These are phyloP conservation scores for Hydrotaea cyrtoneurina DNA, from an alignment of 2,888 invertebrate genomes.

Conservation along the genomic window DNA sequence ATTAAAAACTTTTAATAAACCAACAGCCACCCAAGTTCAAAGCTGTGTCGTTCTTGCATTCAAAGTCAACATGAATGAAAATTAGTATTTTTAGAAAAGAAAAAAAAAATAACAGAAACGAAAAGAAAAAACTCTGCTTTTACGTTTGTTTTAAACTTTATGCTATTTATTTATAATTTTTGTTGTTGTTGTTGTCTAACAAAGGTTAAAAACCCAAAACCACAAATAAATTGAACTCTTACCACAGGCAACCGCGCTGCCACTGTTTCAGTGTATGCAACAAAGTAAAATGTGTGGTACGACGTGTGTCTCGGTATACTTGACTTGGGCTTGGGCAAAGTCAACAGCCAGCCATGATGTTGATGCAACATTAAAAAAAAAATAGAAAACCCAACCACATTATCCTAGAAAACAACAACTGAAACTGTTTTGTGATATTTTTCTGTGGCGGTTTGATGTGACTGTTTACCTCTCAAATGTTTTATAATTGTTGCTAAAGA, in stretches of 20 bases:
- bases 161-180: conserved; percentile 5
- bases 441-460: background rate
- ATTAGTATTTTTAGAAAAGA: conserved; percentile 15
- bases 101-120: no score
- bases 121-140: conserved; percentile 49
- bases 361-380: conserved; percentile 18
- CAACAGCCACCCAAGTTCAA: conserved; percentile 56
- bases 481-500: conserved; percentile 7
- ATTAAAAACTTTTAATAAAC: conserved; percentile 40
- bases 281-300: background rate
- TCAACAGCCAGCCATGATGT: conserved; percentile 22
- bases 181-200: background rate
- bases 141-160: conserved; percentile 1
- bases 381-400: conserved; percentile 8
- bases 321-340: conserved; percentile 16
- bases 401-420: background rate
- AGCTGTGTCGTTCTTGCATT: conserved; percentile 37
- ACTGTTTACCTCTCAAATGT: background rate
- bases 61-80: background rate
- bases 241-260: conserved; percentile 41
- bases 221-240: conserved; percentile 70
- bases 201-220: conserved; percentile 45
- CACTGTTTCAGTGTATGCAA: background rate
- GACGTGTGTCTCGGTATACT: background rate
- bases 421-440: background rate